A percentile compares a stretch with the other conserved stretches of the same genome.
phyloP scores from a whole-genome alignment of 2,888 invertebrate genomes.

The Acanthosoma haemorrhoidale region DNA sequence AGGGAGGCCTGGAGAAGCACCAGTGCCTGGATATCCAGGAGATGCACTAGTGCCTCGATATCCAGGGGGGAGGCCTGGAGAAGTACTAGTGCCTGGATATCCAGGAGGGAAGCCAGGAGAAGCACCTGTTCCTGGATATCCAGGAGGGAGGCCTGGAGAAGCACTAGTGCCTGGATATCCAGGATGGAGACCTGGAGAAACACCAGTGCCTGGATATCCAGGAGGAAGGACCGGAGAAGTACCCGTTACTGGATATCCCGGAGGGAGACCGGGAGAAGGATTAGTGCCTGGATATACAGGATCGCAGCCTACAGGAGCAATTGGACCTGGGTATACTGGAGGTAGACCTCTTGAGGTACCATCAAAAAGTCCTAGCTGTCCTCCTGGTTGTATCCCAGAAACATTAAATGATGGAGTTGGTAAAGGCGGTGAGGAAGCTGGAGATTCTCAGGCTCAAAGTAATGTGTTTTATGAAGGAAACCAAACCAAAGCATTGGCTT shows the following conservation, averaged over 20 bases:
- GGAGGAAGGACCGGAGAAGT: no score
- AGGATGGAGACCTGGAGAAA: conserved; percentile 1
- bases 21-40: conserved; percentile 28
- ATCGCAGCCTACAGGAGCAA: no score
- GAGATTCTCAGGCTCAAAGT: conserved; percentile 42
- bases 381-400: conserved; percentile 3
- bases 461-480: conserved; percentile 42
- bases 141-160: conserved; percentile 29
- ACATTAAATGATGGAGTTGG: conserved; percentile 25
- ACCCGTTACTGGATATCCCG: not conserved
- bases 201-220: conserved; percentile 21
- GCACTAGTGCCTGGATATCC: not conserved
- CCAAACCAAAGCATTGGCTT: conserved; percentile 65
- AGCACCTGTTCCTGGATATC: conserved; percentile 28
- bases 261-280: not conserved
- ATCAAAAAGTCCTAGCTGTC: not conserved
- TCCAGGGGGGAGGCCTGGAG: conserved; percentile 29
- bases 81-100: not conserved
- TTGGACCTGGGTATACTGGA: not conserved
- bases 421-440: conserved; percentile 36
- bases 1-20: conserved; percentile 24
- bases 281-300: not conserved
- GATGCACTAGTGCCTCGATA: not conserved
- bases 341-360: no score
- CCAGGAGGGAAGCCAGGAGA: conserved; percentile 34